A percentile compares a stretch with the other conserved stretches of the same genome.
These are phyloP conservation scores for Sebastes iracundus DNA, from an alignment of 2,797 vertebrate species.

Conservation along the genomic window DNA sequence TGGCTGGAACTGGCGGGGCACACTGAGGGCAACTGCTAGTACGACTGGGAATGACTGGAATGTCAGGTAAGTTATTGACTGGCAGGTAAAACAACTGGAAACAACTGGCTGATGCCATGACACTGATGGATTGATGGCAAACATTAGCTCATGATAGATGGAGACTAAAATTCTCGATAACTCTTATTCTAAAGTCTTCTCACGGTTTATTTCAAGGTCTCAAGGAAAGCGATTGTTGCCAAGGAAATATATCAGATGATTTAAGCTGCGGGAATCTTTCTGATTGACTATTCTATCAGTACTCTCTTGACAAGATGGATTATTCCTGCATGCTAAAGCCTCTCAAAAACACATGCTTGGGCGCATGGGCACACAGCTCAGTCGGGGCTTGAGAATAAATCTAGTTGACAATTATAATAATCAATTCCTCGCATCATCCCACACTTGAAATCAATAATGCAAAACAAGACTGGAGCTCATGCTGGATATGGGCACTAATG, in stretches of 20 bases:
- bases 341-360: not conserved
- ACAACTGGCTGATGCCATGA: not conserved
- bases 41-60: not conserved
- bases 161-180: not conserved
- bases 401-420: conserved; percentile 8
- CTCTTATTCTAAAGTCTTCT: not conserved
- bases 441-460: conserved; percentile 32
- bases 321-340: not conserved
- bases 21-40: not conserved
- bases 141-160: not conserved
- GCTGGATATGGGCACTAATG: not conserved
- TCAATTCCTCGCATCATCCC: not conserved
- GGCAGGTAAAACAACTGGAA: not conserved
- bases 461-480: not conserved
- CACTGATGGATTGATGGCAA: not conserved
- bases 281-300: not conserved
- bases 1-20: not conserved
- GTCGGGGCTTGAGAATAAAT: not conserved
- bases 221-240: not conserved
- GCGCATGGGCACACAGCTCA: not conserved
- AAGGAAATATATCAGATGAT: not conserved
- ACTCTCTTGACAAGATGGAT: not conserved
- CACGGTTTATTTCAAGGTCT: not conserved
- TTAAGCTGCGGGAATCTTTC: not conserved
- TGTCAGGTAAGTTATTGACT: not conserved